A percentile compares a stretch with the other conserved stretches of the same genome.
Conservation (phyloP, 2,113 vertebrate species). For the Prochilodus magdalenae region DNA sequence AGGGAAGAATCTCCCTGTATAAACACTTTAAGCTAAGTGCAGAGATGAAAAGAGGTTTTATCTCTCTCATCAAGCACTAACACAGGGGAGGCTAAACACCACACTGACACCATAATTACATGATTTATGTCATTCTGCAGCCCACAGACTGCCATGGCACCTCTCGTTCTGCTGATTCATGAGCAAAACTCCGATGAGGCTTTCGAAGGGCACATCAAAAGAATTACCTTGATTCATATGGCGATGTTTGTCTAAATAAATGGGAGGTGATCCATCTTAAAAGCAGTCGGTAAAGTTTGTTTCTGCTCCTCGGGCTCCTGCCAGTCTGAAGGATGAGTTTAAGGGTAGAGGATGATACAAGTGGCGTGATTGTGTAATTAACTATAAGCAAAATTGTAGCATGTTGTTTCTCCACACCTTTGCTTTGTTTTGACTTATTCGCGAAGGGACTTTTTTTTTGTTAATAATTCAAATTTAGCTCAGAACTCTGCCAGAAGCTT, state of each 20-base stretch:
- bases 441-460: not conserved
- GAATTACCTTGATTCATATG: slow-evolving; percentile 51
- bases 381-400: slow-evolving; percentile 12
- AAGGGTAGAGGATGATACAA: not conserved
- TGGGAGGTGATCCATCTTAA: slow-evolving; percentile 54
- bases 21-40: slow-evolving; percentile 48
- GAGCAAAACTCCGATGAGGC: slow-evolving; percentile 35
- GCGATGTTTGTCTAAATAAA: slow-evolving; percentile 55
- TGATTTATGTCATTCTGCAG: slow-evolving; percentile 58
- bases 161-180: slow-evolving; percentile 52
- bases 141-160: slow-evolving; percentile 37
- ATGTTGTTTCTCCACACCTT: not conserved
- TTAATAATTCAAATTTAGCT: slow-evolving; percentile 32
- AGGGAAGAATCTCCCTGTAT: slow-evolving; percentile 31
- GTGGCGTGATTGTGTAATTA: slow-evolving; percentile 19
- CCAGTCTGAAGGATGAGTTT: slow-evolving; percentile 42
- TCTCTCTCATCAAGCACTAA: slow-evolving; percentile 51
- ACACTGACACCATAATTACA: slow-evolving; percentile 59
- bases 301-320: slow-evolving; percentile 45
- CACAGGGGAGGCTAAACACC: slow-evolving; percentile 47
- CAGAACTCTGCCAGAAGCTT: slow-evolving; percentile 20
- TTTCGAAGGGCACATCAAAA: slow-evolving; percentile 48
- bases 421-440: slow-evolving; percentile 20
- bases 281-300: slow-evolving; percentile 37
- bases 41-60: slow-evolving; percentile 51